Percentiles rank a stretch among this genome's conserved stretches.
These are phyloP conservation scores for Penaeus vannamei DNA, from an alignment of 1,140 invertebrate species.

Conservation along the genomic window DNA sequence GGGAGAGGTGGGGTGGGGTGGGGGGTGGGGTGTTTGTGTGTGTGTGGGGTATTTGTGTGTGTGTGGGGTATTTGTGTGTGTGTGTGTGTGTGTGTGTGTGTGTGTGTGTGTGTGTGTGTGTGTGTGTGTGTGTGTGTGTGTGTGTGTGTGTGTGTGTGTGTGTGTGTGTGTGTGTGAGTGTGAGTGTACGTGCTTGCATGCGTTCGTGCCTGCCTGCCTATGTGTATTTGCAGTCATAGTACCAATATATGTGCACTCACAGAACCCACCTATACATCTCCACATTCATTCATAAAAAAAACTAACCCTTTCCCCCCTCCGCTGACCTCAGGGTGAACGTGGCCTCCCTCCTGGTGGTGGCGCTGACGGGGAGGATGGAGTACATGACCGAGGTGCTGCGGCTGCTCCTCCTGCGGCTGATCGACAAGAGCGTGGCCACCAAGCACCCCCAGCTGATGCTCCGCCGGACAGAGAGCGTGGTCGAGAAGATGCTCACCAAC, in stretches of 20 bases:
- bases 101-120: no score
- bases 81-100: no score
- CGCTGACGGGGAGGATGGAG: slow-evolving; percentile 96
- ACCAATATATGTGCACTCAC: neutral
- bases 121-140: no score
- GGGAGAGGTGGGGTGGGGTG: no score
- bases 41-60: no score
- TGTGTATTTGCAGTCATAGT: no score
- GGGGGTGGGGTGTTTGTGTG: no score
- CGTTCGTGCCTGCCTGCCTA: no score
- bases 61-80: no score
- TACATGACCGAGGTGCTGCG: slow-evolving; percentile 94
- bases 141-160: no score
- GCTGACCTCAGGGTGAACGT: slow-evolving; percentile 83
- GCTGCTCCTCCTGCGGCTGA: slow-evolving; percentile 86
- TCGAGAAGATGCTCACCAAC: slow-evolving; percentile 99
- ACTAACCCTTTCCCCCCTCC: neutral
- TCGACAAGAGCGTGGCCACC: slow-evolving; percentile 91
- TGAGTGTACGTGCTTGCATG: no score
- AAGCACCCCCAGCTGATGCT: slow-evolving; percentile 95
- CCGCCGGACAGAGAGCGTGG: slow-evolving; percentile 96
- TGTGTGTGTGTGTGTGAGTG: neutral
- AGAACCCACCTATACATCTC: neutral
- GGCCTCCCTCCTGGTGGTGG: slow-evolving; percentile 91
- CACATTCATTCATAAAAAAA: neutral